Conservation (phyloP, 2,888 invertebrate genomes). For the Auanema freiburgensis region DNA sequence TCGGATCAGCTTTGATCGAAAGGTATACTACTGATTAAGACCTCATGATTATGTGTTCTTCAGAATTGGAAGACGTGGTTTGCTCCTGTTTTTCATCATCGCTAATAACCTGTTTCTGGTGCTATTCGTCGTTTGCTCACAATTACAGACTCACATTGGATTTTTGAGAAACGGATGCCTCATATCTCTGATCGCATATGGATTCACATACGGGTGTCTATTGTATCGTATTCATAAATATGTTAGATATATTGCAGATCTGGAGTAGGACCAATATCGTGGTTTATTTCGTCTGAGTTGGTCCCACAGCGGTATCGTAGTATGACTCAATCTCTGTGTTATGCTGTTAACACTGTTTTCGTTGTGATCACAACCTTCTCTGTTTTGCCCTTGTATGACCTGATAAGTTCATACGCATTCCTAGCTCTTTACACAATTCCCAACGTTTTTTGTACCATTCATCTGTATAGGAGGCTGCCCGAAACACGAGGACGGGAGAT, state of each 20-base stretch:
- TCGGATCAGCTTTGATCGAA: conserved; percentile 46
- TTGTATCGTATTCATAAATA: not conserved
- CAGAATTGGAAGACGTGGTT: conserved; percentile 43
- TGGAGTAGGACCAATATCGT: conserved; percentile 52
- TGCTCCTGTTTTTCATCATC: conserved; percentile 42
- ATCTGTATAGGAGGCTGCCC: conserved; percentile 40
- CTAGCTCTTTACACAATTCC: conserved; percentile 48
- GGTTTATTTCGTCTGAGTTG: conserved; percentile 53
- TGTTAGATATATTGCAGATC: conserved; percentile 28
- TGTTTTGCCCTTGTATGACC: conserved; percentile 41
- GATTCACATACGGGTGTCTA: conserved; percentile 45
- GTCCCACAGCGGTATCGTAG: conserved; percentile 52
- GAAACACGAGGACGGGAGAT: conserved; percentile 54
- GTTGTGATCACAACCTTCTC: conserved; percentile 47
- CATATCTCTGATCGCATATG: conserved; percentile 37
- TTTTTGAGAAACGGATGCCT: conserved; percentile 46
- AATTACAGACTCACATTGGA: conserved; percentile 29
- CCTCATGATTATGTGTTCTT: conserved; percentile 6
- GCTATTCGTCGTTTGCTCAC: conserved; percentile 39
- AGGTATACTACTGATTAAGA: conserved; percentile 21
- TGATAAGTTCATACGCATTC: conserved; percentile 45
- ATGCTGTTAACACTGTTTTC: conserved; percentile 48
- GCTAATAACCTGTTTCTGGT: conserved; percentile 34
- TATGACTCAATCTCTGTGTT: conserved; percentile 45
- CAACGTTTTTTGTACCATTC: conserved; percentile 31